phyloP scores from a whole-genome alignment of 2,888 invertebrate species.

The Philaethria dido region DNA sequence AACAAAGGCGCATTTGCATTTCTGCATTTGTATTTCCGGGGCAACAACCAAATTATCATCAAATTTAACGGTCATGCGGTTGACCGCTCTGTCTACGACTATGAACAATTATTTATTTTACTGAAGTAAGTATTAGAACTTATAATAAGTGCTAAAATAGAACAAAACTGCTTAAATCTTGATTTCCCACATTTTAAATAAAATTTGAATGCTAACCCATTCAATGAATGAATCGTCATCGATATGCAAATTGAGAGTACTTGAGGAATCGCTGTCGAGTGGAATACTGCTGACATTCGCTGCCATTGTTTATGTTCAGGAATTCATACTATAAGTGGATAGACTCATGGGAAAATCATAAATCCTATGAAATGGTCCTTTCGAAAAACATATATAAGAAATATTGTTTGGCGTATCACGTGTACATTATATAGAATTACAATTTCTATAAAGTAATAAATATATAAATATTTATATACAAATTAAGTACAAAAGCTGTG shows the following conservation, averaged over 20 bases:
- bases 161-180: background rate
- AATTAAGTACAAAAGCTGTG: too few relatives aligned
- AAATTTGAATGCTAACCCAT: slow-evolving; percentile 21
- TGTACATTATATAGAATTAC: background rate
- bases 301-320: slow-evolving; percentile 64
- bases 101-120: slow-evolving; percentile 12
- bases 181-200: slow-evolving; percentile 34
- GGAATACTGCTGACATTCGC: slow-evolving; percentile 63
- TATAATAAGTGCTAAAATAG: background rate
- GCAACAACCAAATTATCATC: slow-evolving; percentile 73
- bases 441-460: too few relatives aligned
- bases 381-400: background rate
- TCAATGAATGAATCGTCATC: slow-evolving; percentile 53
- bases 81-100: slow-evolving; percentile 58
- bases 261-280: slow-evolving; percentile 54
- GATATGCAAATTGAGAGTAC: slow-evolving; percentile 80
- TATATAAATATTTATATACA: too few relatives aligned
- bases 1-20: slow-evolving; percentile 79
- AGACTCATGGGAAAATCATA: slow-evolving; percentile 58
- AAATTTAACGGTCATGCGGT: slow-evolving; percentile 70
- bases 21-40: slow-evolving; percentile 62
- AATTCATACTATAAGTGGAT: slow-evolving; percentile 49
- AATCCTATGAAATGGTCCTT: slow-evolving; percentile 17
- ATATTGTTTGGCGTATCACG: background rate
- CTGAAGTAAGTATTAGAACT: background rate